Evolutionary conservation across 2,888 invertebrate species (phyloP).

Genomic region (Zonitis immaculata): DNA sequence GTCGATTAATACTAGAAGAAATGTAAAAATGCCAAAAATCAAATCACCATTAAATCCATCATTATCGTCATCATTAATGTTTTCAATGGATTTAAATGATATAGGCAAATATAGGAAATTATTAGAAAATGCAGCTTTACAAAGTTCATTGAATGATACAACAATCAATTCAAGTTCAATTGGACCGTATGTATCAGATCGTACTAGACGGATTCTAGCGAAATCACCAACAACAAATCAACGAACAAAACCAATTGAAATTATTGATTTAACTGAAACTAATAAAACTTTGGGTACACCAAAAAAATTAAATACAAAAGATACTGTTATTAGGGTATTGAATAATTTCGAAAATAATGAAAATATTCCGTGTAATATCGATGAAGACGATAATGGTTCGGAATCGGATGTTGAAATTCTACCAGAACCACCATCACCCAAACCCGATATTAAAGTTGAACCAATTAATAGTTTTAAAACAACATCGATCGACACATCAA

Average conservation of each 20-base stretch:
- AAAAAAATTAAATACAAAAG: slow-evolving; percentile 39
- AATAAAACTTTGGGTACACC: slow-evolving; percentile 25
- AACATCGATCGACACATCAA: slow-evolving; percentile 50
- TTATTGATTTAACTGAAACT: slow-evolving; percentile 13
- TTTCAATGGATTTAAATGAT: slow-evolving; percentile 56
- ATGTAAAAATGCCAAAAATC: neutral
- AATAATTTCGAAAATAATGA: slow-evolving; percentile 33
- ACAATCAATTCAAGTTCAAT: slow-evolving; percentile 35
- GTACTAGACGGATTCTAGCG: slow-evolving; percentile 21
- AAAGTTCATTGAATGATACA: slow-evolving; percentile 24
- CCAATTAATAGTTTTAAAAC: slow-evolving; percentile 56
- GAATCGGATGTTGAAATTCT: slow-evolving; percentile 42
- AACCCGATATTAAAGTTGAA: slow-evolving; percentile 43
- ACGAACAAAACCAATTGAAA: slow-evolving; percentile 3
- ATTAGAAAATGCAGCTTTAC: slow-evolving; percentile 46
- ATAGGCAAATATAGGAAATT: slow-evolving; percentile 55
- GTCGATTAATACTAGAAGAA: slow-evolving; percentile 1
- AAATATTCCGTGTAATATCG: slow-evolving; percentile 27
- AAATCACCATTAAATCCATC: slow-evolving; percentile 2
- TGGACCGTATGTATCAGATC: slow-evolving; percentile 23
- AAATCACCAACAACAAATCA: slow-evolving; percentile 9
- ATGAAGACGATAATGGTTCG: slow-evolving; percentile 42
- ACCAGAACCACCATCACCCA: slow-evolving; percentile 42
- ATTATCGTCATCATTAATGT: slow-evolving; percentile 45
- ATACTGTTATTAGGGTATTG: slow-evolving; percentile 38